Base-by-base conservation (phyloP, 2,888 invertebrate genomes). In the Pseudoips prasinana region DNA sequence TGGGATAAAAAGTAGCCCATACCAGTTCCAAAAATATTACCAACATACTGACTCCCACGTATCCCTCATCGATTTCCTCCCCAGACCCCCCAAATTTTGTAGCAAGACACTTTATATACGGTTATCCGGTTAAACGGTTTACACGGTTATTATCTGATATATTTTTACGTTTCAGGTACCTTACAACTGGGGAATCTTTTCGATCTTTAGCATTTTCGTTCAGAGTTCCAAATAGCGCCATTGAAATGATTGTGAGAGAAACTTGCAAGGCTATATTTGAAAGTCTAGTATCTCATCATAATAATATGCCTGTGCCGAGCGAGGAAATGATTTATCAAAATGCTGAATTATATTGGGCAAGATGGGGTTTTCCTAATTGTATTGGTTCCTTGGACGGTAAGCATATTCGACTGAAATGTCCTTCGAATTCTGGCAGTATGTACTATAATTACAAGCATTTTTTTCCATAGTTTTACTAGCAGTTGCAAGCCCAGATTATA, bases 351-450 rank as follows among this genome's bases (percentile, higher is more conserved):
- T n/a, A n/a, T n/a, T n/a, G n/a, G n/a, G n/a, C n/a, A 20, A 20
- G 20, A 7, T 51, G 53, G 45, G 54, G 55, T 44, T 40, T 58
- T 27, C 47, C 52, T 9, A 51, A 53, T 43, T 51, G 52, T 22
- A 28, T 52, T 9, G 53, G 47, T 9, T 31, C 44, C 31, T 7
- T 57, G 1, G 53, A 53, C 33, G 53, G 57, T 9, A 57, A 57
- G 19, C 53, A 54, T 26, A 41, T 57, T 18, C 23, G 47, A 23
- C 52, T 58, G 28, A 36, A 22, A 46, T 36, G 36, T 9, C 44
- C 46, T 6, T 20, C 20, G 5, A 49, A 51, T 24, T 32, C 43
- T 1, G 57, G 57, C 8, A 50, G 48, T 7, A 22, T 33, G 7
- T 52, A 25, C 29, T 39, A 36, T 22, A 57, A 53, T 40, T 53